These are phyloP conservation scores for Microctonus hyperodae DNA, from an alignment of 2,888 invertebrate genomes.

Conservation along the genomic window DNA sequence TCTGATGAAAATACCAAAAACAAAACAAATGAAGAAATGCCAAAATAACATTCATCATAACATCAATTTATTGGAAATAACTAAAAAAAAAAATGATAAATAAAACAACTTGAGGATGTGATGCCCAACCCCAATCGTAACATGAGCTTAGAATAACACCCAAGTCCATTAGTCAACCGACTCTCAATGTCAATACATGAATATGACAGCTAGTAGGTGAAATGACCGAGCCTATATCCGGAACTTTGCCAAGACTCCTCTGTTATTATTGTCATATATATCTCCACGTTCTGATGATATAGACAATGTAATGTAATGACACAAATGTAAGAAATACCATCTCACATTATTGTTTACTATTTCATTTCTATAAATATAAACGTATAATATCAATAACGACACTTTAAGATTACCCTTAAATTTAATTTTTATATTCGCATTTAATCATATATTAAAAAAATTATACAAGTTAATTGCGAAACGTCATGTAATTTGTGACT, in stretches of 20 bases:
- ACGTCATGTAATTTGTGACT: slow-evolving; percentile 53
- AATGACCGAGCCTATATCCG: slow-evolving; percentile 40
- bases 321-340: no score
- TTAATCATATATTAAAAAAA: no score
- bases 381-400: no score
- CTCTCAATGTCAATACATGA: slow-evolving; percentile 62
- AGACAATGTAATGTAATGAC: not conserved
- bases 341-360: no score
- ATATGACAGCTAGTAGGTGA: slow-evolving; percentile 58
- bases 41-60: slow-evolving; percentile 18
- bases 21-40: slow-evolving; percentile 15
- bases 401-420: no score
- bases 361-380: no score
- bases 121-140: slow-evolving; percentile 57
- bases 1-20: slow-evolving; percentile 7
- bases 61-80: slow-evolving; percentile 47
- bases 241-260: slow-evolving; percentile 34
- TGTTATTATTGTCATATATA: not conserved
- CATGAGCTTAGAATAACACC: slow-evolving; percentile 61
- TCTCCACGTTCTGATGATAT: slow-evolving; percentile 1
- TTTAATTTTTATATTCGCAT: no score
- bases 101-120: slow-evolving; percentile 33
- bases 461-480: no score
- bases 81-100: slow-evolving; percentile 25
- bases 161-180: slow-evolving; percentile 64